Conservation (phyloP, 2,888 invertebrate species). For the Willowsia nigromaculata region DNA sequence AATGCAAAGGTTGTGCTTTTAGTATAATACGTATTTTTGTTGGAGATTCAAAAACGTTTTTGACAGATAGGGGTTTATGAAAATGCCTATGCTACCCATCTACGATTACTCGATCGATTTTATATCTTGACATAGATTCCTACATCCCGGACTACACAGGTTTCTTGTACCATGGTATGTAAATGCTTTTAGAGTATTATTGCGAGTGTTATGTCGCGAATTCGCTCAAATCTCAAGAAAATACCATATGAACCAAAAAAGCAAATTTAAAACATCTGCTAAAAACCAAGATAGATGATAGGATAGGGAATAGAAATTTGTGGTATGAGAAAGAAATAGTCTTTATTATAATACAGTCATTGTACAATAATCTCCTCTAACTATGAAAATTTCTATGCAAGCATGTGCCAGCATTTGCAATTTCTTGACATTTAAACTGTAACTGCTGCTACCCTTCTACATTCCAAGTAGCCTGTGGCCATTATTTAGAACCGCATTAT, state of each 20-base stretch:
- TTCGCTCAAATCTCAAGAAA: background rate
- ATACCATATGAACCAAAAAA: background rate
- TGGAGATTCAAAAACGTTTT: background rate
- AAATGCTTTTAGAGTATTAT: no score
- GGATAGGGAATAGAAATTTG: background rate
- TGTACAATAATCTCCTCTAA: background rate
- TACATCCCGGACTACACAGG: no score
- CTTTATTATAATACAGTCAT: slow-evolving; percentile 1
- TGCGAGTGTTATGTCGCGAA: no score
- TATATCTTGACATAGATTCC: no score
- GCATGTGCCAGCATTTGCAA: background rate
- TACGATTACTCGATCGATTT: no score
- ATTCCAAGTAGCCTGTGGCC: background rate
- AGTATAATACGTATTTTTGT: background rate
- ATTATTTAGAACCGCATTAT: background rate
- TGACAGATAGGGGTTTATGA: background rate
- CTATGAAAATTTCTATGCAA: background rate
- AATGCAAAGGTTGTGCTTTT: background rate
- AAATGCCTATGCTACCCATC: no score
- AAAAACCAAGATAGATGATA: background rate
- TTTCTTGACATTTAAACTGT: slow-evolving; percentile 3
- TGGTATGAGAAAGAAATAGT: background rate
- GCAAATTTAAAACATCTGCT: background rate
- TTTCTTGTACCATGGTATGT: no score
- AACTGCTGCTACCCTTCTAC: background rate